phyloP scores from a whole-genome alignment of 2,888 invertebrate genomes.

The Strigamia crassipes region DNA sequence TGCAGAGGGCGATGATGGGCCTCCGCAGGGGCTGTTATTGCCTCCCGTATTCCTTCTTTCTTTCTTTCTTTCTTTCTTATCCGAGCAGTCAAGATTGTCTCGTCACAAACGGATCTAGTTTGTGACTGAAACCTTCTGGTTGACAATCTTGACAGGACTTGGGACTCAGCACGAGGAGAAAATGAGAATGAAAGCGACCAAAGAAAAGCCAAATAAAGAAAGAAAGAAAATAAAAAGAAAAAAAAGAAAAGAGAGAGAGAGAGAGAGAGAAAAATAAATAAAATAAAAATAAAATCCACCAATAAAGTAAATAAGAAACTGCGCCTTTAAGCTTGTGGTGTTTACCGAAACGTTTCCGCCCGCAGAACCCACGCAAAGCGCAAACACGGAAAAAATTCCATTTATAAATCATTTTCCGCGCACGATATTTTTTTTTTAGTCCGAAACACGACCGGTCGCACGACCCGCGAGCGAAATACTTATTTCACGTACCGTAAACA shows the following conservation, averaged over 20 bases:
- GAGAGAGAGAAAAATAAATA: no score
- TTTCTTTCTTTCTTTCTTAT: background rate
- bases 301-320: background rate
- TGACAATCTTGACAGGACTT: background rate
- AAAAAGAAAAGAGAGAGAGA: background rate
- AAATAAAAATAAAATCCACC: background rate
- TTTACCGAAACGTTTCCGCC: no score
- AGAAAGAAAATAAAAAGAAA: no score
- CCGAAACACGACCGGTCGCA: no score
- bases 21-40: background rate
- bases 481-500: slow-evolving; percentile 50
- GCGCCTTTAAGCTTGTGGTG: background rate
- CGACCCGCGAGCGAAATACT: background rate
- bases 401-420: no score
- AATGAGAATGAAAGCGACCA: slow-evolving; percentile 1
- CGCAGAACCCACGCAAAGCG: no score
- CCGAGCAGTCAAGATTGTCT: slow-evolving; percentile 21
- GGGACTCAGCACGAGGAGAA: background rate
- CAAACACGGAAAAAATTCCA: no score
- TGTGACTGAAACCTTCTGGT: background rate
- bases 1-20: background rate
- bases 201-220: background rate
- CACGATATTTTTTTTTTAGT: no score
- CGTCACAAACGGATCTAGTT: background rate
- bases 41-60: slow-evolving; percentile 3